Evolutionary conservation across 2,888 invertebrate genomes (phyloP).

Genomic region (Colostygia pectinataria): DNA sequence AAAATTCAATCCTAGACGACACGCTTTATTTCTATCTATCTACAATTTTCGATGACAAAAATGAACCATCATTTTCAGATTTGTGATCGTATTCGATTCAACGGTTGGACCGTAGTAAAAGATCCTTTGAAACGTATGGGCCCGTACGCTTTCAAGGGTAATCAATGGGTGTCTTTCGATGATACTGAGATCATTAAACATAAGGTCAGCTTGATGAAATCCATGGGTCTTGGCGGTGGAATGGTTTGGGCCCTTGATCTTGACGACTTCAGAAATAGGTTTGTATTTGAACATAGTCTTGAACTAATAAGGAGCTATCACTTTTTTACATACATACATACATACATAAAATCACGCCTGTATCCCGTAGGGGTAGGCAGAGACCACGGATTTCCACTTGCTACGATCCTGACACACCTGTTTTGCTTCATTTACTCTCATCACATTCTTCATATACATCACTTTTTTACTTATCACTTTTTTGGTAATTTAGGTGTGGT

Average conservation of each 20-base stretch:
- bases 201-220: slow-evolving; percentile 91
- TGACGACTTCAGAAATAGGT: slow-evolving; percentile 91
- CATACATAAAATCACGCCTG: no score
- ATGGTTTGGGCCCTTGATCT: slow-evolving; percentile 96
- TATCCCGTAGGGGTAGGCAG: no score
- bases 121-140: slow-evolving; percentile 91
- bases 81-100: slow-evolving; percentile 90
- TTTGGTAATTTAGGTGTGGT: slow-evolving; percentile 83
- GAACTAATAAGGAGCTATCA: neutral
- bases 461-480: neutral
- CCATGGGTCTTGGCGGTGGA: slow-evolving; percentile 91
- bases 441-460: neutral
- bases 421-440: no score
- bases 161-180: slow-evolving; percentile 96
- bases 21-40: no score
- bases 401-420: no score
- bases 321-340: no score
- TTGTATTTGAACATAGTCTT: slow-evolving; percentile 17
- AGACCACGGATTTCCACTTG: no score
- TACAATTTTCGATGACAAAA: no score
- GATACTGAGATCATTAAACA: slow-evolving; percentile 90
- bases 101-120: slow-evolving; percentile 91
- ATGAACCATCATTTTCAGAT: slow-evolving; percentile 76
- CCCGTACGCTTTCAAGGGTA: slow-evolving; percentile 93
- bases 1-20: no score